Base-by-base conservation (phyloP, 1,140 invertebrate species). In the Leptinotarsa defecta region DNA sequence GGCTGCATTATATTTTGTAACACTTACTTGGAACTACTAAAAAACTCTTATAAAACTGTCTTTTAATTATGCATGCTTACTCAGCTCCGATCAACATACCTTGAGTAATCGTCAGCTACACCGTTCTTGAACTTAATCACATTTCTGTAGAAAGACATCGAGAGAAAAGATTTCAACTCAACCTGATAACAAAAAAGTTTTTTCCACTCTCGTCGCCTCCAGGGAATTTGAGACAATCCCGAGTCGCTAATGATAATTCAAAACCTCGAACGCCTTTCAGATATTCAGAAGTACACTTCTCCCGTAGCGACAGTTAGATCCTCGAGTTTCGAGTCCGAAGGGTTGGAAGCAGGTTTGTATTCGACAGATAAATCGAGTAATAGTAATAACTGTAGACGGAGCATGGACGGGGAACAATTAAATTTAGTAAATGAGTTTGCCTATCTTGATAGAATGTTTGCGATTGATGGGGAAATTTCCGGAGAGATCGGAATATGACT, bases 281-380 rank as follows among this genome's bases (percentile, higher is more conserved):
- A 57, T 19, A 57, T 57, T 57, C 52, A 57, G 52, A 57, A 57
- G 52, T 57, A 57, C 52, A 17, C 52, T 19, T 57, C 52, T 57
- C 52, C n/a, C 15, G 15, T 57, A n/a, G 52, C 52, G 52, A 57
- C 52, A 57, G 52, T 19, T 57, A 57, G 52, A 57, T 57, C 52
- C 17, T 57, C 52, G 52, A 57, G n/a, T 57, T 57, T 57, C 52
- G 52, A 57, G 52, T 17, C 15, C 15, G n/a, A 57, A 57, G 52
- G 52, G 15, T 57, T 57, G 52, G 13, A 57, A 19, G 4, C 52
- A 19, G n/a, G 52, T 57, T 57, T 57, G 52, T 57, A 15, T 57
- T 57, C 52, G 52, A 57, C 52, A 57, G 52, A 57, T 57, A 57
- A 57, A 57, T 57, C n/a, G 52, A 57, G 52, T 57, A 57, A 13